These are phyloP conservation scores for Oreortyx pictus DNA, from an alignment of 2,797 vertebrate genomes.

Conservation along the genomic window DNA sequence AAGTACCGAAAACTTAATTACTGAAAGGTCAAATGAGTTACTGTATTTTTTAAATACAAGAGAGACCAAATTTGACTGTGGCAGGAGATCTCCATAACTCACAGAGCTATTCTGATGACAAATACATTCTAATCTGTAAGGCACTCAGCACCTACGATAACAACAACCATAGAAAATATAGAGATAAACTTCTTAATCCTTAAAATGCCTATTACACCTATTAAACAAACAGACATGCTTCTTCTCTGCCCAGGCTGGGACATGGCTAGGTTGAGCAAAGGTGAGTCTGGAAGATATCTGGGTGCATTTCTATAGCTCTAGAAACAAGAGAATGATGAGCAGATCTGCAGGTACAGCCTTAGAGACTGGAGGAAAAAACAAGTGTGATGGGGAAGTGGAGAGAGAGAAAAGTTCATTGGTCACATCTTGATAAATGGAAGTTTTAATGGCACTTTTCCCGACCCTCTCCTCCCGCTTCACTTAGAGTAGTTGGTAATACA, in stretches of 20 bases:
- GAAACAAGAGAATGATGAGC: background rate
- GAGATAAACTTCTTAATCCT: background rate
- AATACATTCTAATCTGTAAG: background rate
- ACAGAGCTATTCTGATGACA: background rate
- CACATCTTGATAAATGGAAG: background rate
- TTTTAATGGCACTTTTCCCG: background rate
- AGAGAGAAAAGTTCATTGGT: background rate
- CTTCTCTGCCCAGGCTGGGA: background rate
- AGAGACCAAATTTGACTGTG: background rate
- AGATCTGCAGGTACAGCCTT: background rate
- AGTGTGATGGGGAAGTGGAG: background rate
- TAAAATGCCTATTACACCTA: background rate
- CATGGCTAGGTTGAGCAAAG: background rate
- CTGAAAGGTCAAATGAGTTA: conserved; percentile 26
- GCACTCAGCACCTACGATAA: background rate
- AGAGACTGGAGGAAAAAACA: background rate
- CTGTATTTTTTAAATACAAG: background rate
- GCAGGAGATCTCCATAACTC: background rate
- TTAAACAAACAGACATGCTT: background rate
- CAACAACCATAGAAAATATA: rapidly evolving
- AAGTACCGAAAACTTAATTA: conserved; percentile 53
- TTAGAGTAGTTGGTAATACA: conserved; percentile 12
- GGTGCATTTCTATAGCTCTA: background rate
- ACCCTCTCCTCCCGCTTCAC: rapidly evolving
- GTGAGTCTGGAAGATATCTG: background rate